Evolutionary conservation across 2,888 invertebrate genomes (phyloP), one percentile per base, ranked within the genome.

Genomic region (Melangyna quadrimaculata): DNA sequence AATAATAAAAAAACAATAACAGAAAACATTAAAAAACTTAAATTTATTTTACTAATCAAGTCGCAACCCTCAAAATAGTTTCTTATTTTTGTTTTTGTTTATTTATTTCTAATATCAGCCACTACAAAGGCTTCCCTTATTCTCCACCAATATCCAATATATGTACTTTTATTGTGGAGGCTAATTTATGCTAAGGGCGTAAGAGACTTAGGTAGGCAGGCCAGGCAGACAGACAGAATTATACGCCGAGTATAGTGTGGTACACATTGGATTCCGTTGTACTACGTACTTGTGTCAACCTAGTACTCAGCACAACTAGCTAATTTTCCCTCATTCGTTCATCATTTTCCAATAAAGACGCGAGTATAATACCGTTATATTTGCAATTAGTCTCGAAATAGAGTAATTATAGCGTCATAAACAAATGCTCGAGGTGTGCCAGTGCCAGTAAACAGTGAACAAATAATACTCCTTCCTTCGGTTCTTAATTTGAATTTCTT

Each of bases 51-150:
- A 75, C 59, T 75, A 75, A 77, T 77, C 65, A 71, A 67, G 67
- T 84, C 84, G n/a, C n/a, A 84, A 79, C 79, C 84, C 84, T 74
- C 84, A 69, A 48, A 75, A 19, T n/a, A 51, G 17, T 67, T 67
- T 48, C n/a, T 63, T 27, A 8, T 65, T 27, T 19, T 19, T 14
- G 9, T 67, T 22, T 43, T 10, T 45, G 12, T n/a, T 45, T 10
- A 35, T 51, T 48, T 22, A 3, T 19, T 48, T 32, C 3, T 3
- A 40, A 59, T 32, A 65, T 17, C 32, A 48, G 74, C 71, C 75
- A 79, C 43, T 79, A 61, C 29, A 80, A 77, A 40, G 84, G 84
- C 80, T 84, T 84, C 84, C 80, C n/a, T n/a, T n/a, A n/a, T 80
- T 72, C 65, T 53, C 55, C 19, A 48, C 9, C 40, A n/a, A 22